A percentile compares a stretch with the other conserved stretches of the same genome.
These are phyloP conservation scores for Drosophila ananassae DNA, from an alignment of 1,140 invertebrate genomes.

Conservation along the genomic window DNA sequence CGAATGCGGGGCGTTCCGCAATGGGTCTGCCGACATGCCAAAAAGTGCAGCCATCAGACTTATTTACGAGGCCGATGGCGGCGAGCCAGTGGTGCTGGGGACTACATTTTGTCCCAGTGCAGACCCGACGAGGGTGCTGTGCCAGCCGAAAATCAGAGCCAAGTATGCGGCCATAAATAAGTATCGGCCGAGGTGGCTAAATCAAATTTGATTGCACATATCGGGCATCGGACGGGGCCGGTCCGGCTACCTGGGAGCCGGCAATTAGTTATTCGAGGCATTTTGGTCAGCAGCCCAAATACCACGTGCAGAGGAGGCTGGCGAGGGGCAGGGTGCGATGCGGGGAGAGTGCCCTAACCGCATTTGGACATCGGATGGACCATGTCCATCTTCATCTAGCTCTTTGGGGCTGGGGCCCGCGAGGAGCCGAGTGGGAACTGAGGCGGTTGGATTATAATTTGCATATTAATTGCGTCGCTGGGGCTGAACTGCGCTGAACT, in stretches of 20 bases:
- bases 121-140: conserved; percentile 35
- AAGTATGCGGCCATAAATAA: conserved; percentile 73
- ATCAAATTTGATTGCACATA: conserved; percentile 69
- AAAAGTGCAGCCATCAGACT: conserved; percentile 74
- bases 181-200: conserved; percentile 63
- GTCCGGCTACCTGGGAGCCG: conserved; percentile 38
- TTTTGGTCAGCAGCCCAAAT: conserved; percentile 42
- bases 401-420: conserved; percentile 12
- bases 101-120: conserved; percentile 15
- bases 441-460: conserved; percentile 70
- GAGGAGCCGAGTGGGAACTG: conserved; percentile 61
- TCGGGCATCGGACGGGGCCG: conserved; percentile 9
- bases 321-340: not conserved
- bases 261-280: conserved; percentile 67
- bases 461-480: conserved; percentile 80
- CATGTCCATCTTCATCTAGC: conserved; percentile 56
- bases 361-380: conserved; percentile 42
- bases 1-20: conserved; percentile 58
- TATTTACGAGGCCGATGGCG: conserved; percentile 67
- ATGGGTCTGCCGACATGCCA: conserved; percentile 61
- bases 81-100: conserved; percentile 12
- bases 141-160: conserved; percentile 70
- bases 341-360: conserved; percentile 26
- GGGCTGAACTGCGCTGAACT: conserved; percentile 75
- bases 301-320: conserved; percentile 45